Percentiles rank a stretch among this genome's conserved stretches.
Conservation (phyloP, 2,888 invertebrate species). For the Nomada fabriciana region DNA sequence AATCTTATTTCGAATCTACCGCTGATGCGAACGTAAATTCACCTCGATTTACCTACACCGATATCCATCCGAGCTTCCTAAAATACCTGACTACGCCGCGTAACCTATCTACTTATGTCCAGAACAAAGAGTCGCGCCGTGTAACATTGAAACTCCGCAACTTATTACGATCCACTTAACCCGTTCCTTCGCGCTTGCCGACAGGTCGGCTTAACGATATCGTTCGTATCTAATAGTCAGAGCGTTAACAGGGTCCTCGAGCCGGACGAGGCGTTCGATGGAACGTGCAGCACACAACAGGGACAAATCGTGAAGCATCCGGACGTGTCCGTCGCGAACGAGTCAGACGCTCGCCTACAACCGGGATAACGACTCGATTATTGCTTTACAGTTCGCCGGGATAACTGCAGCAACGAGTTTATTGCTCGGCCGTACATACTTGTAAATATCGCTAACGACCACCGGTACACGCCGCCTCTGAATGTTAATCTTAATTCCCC, state of each 20-base stretch:
- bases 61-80: too few species aligned
- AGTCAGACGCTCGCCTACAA: slow-evolving; percentile 63
- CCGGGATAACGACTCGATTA: slow-evolving; percentile 78
- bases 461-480: slow-evolving; percentile 64
- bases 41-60: too few species aligned
- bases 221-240: neutral
- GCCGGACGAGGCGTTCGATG: neutral
- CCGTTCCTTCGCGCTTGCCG: neutral
- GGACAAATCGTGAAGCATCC: slow-evolving; percentile 12
- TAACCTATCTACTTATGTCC: too few species aligned
- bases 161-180: neutral
- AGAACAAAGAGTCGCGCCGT: too few species aligned
- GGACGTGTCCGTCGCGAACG: slow-evolving; percentile 27
- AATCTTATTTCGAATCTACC: too few species aligned
- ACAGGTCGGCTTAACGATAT: slow-evolving; percentile 6
- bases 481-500: slow-evolving; percentile 74
- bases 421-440: slow-evolving; percentile 68
- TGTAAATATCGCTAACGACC: slow-evolving; percentile 74
- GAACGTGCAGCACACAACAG: neutral
- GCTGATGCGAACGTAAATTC: too few species aligned
- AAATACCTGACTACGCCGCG: too few species aligned
- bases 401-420: slow-evolving; percentile 72
- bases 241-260: neutral
- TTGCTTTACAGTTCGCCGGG: slow-evolving; percentile 70
- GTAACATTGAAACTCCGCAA: neutral